These are phyloP conservation scores for Cyrtonyx montezumae DNA, from an alignment of 2,113 vertebrate species.

Conservation along the genomic window DNA sequence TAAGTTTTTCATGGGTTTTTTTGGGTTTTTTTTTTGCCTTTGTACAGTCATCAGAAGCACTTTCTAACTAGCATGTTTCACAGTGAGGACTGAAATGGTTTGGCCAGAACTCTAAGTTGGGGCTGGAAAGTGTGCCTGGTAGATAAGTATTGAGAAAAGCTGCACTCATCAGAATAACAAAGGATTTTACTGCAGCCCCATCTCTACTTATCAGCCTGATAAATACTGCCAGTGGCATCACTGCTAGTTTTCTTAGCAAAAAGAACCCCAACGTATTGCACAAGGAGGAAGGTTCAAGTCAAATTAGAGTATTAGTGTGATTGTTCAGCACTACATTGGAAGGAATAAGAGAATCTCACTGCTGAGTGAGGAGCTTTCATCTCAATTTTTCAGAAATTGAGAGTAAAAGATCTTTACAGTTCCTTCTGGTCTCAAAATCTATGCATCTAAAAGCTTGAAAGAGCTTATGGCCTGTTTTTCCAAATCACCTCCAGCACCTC, in stretches of 20 bases:
- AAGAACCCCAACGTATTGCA: neutral
- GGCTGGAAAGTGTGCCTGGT: neutral
- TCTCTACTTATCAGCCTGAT: neutral
- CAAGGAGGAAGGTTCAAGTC: neutral
- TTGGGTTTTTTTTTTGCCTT: no score
- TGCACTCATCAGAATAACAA: accelerated
- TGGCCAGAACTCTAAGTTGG: neutral
- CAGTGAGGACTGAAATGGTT: neutral
- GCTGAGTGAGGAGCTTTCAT: neutral
- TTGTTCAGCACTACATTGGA: neutral
- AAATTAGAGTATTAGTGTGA: neutral
- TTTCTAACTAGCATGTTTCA: constrained; percentile 18
- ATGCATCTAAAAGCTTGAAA: neutral
- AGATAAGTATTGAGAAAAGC: neutral
- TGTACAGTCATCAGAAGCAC: neutral
- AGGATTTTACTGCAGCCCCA: neutral
- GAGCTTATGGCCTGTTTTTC: neutral
- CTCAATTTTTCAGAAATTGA: neutral
- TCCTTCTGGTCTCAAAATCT: neutral
- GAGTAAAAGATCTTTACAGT: neutral
- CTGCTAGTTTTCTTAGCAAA: neutral
- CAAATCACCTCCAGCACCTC: neutral
- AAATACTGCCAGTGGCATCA: neutral
- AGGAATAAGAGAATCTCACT: neutral
- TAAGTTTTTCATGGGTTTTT: neutral